phyloP scores from a whole-genome alignment of 2,113 vertebrate genomes.

The Gorsachius goisagi region DNA sequence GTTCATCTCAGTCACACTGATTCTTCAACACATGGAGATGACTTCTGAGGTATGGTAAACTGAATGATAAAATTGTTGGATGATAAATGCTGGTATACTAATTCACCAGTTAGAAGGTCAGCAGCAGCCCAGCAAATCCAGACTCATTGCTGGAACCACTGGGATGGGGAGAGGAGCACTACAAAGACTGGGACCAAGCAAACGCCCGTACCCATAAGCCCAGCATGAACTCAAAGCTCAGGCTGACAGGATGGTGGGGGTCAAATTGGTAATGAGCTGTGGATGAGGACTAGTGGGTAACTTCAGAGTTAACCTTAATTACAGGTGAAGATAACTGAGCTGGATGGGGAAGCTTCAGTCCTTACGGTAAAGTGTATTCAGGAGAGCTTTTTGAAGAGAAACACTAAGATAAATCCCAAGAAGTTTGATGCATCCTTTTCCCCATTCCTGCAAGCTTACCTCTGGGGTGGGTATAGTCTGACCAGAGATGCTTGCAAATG shows the following conservation, averaged over 20 bases:
- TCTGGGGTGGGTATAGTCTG: not conserved
- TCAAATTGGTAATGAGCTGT: not conserved
- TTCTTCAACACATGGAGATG: not conserved
- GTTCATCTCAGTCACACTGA: not conserved
- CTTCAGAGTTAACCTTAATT: not conserved
- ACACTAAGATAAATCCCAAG: not conserved
- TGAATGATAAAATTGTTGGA: not conserved
- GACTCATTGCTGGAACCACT: not conserved
- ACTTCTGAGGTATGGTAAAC: not conserved
- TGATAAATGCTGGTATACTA: not conserved
- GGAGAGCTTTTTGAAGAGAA: not conserved
- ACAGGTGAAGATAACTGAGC: not conserved
- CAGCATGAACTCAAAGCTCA: not conserved
- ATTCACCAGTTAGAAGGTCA: not conserved
- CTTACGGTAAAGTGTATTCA: not conserved
- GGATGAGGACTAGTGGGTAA: not conserved
- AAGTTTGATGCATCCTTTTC: not conserved
- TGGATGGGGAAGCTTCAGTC: not conserved
- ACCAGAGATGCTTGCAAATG: not conserved
- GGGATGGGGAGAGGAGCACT: not conserved
- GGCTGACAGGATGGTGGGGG: not conserved
- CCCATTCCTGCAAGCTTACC: not conserved
- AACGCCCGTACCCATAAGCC: no score
- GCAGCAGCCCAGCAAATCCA: not conserved
- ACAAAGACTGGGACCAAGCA: not conserved